These are phyloP conservation scores for Brachyrhaphis roseni DNA, from an alignment of 2,797 vertebrate species.

Conservation along the genomic window DNA sequence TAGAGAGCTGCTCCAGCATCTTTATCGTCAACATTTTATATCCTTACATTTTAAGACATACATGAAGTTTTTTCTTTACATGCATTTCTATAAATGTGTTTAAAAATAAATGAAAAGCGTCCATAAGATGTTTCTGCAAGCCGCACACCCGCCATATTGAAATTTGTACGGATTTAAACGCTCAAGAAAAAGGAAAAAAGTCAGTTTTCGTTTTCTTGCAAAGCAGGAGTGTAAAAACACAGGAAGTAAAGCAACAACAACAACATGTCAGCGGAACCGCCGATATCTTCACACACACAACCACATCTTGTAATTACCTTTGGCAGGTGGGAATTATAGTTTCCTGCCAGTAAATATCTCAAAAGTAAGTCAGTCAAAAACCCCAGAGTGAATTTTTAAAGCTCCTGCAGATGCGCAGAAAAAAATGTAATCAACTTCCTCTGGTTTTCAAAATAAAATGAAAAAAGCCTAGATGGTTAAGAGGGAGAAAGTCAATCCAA, in stretches of 20 bases:
- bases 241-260: background rate
- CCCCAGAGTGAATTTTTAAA: constrained; percentile 5
- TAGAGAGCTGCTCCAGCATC: background rate
- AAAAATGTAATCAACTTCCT: accelerated
- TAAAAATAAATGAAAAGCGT: background rate
- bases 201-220: constrained; percentile 17
- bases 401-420: background rate
- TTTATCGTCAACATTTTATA: background rate
- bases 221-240: background rate
- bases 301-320: background rate
- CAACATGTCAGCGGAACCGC: background rate
- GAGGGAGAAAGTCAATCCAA: background rate
- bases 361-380: constrained; percentile 3
- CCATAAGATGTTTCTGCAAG: background rate
- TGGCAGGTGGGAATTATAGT: constrained; percentile 22
- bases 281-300: background rate
- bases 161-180: constrained; percentile 29
- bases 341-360: constrained; percentile 18
- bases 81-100: background rate
- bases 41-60: background rate
- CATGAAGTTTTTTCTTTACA: background rate
- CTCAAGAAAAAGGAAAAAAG: constrained; percentile 25
- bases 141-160: constrained; percentile 44
- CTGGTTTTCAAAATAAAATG: constrained; percentile 58
- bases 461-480: too few species aligned